Evolutionary conservation across 2,113 vertebrate genomes (phyloP).

Genomic region (Chaetorhynchus papuensis): DNA sequence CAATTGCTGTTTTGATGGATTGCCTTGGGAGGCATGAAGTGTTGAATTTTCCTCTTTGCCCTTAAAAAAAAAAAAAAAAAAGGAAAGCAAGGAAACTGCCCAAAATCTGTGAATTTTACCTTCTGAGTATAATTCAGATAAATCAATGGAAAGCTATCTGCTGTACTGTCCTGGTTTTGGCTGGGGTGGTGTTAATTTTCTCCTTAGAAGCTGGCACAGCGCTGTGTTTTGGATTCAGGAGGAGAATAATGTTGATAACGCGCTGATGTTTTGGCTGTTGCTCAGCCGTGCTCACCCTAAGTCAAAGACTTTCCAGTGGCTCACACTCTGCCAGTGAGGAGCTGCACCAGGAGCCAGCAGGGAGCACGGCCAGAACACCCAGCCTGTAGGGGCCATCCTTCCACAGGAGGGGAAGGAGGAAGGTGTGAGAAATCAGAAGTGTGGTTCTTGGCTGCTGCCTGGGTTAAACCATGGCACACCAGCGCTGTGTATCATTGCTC

Average conservation of each 20-base stretch:
- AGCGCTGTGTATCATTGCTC: background rate
- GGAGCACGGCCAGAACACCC: background rate
- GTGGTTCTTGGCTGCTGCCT: background rate
- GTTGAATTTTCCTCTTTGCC: background rate
- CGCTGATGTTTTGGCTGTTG: background rate
- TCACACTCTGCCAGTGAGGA: background rate
- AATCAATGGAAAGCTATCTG: background rate
- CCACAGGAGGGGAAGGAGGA: background rate
- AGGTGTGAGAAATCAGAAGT: background rate
- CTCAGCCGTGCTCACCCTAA: background rate
- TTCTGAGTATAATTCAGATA: background rate
- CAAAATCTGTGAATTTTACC: background rate
- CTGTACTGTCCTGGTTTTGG: background rate
- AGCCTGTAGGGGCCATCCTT: background rate
- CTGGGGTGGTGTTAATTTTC: background rate
- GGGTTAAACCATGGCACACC: background rate
- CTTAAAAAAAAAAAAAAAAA: background rate
- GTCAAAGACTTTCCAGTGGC: background rate
- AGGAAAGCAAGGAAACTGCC: background rate
- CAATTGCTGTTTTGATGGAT: background rate
- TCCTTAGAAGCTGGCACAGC: background rate
- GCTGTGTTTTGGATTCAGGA: background rate
- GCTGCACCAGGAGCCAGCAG: background rate
- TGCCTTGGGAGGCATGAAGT: background rate
- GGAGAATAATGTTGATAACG: background rate